phyloP scores from a whole-genome alignment of 1,140 invertebrate genomes.

The Cydia amplana region DNA sequence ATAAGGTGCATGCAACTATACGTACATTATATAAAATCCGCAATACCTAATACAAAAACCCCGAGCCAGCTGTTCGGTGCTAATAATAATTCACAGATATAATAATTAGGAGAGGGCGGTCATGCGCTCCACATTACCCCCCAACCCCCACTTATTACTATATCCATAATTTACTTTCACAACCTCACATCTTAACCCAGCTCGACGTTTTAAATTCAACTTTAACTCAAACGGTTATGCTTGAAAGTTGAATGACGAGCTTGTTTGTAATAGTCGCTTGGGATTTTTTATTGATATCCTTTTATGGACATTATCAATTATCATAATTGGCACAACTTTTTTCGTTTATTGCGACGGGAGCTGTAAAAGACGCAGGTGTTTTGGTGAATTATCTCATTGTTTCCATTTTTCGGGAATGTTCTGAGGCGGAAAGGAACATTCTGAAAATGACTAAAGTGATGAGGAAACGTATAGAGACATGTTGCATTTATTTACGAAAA shows the following conservation, averaged over 20 bases:
- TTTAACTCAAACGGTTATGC: neutral
- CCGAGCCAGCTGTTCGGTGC: neutral
- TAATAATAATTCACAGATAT: constrained; percentile 26
- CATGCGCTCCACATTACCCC: constrained; percentile 21
- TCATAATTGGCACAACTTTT: constrained; percentile 22
- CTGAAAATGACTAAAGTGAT: neutral
- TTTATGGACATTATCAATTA: constrained; percentile 30
- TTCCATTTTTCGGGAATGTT: constrained; percentile 12
- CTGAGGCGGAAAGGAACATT: neutral
- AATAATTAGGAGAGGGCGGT: constrained; percentile 20
- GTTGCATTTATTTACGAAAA: neutral
- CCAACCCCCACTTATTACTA: constrained; percentile 23
- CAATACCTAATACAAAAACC: neutral
- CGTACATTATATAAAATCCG: neutral
- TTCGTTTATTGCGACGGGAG: constrained; percentile 16
- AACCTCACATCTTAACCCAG: neutral
- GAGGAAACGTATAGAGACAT: neutral
- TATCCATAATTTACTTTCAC: neutral
- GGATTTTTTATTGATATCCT: neutral
- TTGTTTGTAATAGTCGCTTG: neutral
- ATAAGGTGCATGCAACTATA: neutral
- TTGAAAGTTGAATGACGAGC: neutral
- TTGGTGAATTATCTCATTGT: constrained; percentile 9
- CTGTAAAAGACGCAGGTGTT: constrained; percentile 27
- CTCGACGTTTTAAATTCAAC: neutral